Conservation (phyloP, 2,888 invertebrate species). For the Epinotia bilunana region DNA sequence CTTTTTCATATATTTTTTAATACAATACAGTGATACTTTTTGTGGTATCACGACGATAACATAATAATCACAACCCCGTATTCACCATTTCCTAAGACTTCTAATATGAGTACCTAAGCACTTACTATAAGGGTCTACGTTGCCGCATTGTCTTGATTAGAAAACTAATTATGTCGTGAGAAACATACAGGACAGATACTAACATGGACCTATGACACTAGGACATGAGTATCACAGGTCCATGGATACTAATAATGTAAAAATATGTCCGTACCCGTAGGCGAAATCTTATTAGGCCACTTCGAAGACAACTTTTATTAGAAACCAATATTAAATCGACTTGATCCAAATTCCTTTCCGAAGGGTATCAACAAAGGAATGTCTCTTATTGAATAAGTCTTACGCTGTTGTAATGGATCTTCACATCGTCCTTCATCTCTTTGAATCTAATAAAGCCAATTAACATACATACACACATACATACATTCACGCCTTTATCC, state of each 20-base stretch:
- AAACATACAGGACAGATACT: background rate
- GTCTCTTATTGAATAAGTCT: background rate
- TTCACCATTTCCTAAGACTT: too few relatives aligned
- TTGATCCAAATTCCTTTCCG: constrained; percentile 11
- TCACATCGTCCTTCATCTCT: background rate
- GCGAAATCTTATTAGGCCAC: constrained; percentile 3
- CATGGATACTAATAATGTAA: background rate
- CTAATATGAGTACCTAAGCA: too few relatives aligned
- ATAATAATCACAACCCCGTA: too few relatives aligned
- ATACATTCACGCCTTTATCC: too few relatives aligned
- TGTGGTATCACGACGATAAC: too few relatives aligned
- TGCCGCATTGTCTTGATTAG: background rate
- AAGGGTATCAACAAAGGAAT: constrained; percentile 1
- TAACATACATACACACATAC: too few relatives aligned
- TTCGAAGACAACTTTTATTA: constrained; percentile 20
- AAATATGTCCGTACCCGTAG: background rate
- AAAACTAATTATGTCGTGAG: background rate
- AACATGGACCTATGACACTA: too few relatives aligned
- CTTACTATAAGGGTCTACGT: too few relatives aligned
- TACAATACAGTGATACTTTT: too few relatives aligned
- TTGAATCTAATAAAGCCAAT: constrained; percentile 5
- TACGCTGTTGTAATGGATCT: background rate
- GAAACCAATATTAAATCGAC: constrained; percentile 36
- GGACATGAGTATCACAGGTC: too few relatives aligned
- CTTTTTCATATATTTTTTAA: too few relatives aligned